These are phyloP conservation scores for Mesorhabditis spiculigera DNA, from an alignment of 2,888 invertebrate genomes.

Conservation along the genomic window DNA sequence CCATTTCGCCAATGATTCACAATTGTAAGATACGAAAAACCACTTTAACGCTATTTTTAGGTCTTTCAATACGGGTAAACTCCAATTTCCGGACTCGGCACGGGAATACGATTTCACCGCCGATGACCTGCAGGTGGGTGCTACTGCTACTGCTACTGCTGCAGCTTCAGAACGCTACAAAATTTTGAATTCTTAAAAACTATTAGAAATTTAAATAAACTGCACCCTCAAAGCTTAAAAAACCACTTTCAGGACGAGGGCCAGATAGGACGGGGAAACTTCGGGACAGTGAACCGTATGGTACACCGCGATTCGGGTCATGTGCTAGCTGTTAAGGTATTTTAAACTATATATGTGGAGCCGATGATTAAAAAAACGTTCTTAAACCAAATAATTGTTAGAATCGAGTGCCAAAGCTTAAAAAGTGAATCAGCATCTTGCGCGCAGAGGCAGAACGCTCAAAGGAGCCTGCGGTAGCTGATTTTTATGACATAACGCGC, in stretches of 20 bases:
- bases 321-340: slow-evolving; percentile 84
- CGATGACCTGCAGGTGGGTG: neutral
- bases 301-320: slow-evolving; percentile 73
- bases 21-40: slow-evolving; percentile 3
- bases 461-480: no score
- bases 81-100: neutral
- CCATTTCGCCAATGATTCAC: neutral
- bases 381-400: neutral
- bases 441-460: no score
- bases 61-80: neutral
- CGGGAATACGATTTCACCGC: neutral
- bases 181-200: no score
- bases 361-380: neutral
- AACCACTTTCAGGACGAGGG: slow-evolving; percentile 2
- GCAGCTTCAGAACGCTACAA: no score
- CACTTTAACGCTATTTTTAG: neutral
- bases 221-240: neutral
- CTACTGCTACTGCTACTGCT: no score
- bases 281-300: slow-evolving; percentile 57
- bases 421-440: neutral
- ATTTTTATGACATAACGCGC: neutral
- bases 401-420: neutral
- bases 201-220: no score
- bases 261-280: slow-evolving; percentile 73
- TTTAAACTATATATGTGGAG: slow-evolving; percentile 15